Conservation (phyloP, 2,797 vertebrate genomes). For the Crocidura indochinensis region DNA sequence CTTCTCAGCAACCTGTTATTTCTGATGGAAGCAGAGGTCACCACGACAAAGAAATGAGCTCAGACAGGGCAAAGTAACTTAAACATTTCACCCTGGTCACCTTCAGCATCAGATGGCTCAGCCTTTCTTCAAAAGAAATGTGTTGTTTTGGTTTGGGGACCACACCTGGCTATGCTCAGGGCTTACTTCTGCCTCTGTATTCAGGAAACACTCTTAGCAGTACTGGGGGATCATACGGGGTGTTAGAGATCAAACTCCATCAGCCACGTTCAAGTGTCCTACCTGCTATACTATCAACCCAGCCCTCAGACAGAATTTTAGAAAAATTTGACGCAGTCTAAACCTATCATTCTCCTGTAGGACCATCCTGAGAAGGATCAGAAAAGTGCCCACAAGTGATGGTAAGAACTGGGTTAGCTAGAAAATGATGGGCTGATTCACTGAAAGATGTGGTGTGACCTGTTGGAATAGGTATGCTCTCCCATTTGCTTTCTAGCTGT, state of each 20-base stretch:
- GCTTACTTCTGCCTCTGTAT: too few species aligned
- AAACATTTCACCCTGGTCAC: conserved; percentile 45
- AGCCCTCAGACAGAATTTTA: conserved; percentile 33
- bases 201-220: too few species aligned
- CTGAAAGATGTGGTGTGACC: neutral
- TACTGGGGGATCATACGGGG: too few species aligned
- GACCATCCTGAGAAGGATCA: neutral
- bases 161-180: too few species aligned
- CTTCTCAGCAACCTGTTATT: conserved; percentile 80
- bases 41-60: conserved; percentile 70
- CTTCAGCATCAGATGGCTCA: conserved; percentile 40
- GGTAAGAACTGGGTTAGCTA: neutral
- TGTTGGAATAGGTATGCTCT: neutral
- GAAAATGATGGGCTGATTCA: neutral
- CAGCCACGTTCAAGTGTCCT: too few species aligned
- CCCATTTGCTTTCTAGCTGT: neutral
- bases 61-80: conserved; percentile 71
- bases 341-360: neutral
- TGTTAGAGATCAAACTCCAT: too few species aligned
- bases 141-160: too few species aligned
- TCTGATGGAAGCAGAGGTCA: conserved; percentile 75
- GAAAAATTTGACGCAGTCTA: conserved; percentile 29
- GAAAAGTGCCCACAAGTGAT: neutral
- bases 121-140: neutral
- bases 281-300: too few species aligned